These are phyloP conservation scores for Anolis carolinensis DNA, from an alignment of 2,113 vertebrate genomes.

Conservation along the genomic window DNA sequence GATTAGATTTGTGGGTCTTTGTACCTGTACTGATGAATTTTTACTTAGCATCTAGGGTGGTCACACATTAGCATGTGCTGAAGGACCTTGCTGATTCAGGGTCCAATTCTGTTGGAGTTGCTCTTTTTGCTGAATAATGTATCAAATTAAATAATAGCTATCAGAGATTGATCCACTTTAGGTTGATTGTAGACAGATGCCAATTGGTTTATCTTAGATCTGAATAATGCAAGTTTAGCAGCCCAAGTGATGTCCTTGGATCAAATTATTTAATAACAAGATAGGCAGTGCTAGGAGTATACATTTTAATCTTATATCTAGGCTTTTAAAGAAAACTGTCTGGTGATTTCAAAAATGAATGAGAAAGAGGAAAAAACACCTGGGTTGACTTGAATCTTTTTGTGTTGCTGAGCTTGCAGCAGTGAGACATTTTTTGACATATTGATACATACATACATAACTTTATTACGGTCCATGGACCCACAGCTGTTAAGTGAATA, in stretches of 20 bases:
- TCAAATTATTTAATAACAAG: background rate
- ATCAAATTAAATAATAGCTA: slow-evolving; percentile 4
- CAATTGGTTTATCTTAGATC: background rate
- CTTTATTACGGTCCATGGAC: no score
- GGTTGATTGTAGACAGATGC: background rate
- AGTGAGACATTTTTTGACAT: fast-evolving
- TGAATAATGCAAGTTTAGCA: background rate
- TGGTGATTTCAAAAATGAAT: background rate
- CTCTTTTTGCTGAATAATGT: background rate
- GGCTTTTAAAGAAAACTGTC: background rate
- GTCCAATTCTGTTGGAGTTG: background rate
- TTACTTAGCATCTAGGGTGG: background rate
- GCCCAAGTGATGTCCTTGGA: background rate
- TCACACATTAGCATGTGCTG: background rate
- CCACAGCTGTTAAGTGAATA: no score
- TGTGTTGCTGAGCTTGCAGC: background rate
- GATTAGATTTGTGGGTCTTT: background rate
- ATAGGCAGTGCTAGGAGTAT: background rate
- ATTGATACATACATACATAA: no score
- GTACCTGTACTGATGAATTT: background rate
- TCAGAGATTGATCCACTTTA: background rate
- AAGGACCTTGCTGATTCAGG: background rate
- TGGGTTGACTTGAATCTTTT: background rate
- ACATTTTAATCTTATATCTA: background rate
- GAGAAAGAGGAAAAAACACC: background rate